These are phyloP conservation scores for Sthenelais limicola DNA, from an alignment of 2,888 invertebrate species.

Conservation along the genomic window DNA sequence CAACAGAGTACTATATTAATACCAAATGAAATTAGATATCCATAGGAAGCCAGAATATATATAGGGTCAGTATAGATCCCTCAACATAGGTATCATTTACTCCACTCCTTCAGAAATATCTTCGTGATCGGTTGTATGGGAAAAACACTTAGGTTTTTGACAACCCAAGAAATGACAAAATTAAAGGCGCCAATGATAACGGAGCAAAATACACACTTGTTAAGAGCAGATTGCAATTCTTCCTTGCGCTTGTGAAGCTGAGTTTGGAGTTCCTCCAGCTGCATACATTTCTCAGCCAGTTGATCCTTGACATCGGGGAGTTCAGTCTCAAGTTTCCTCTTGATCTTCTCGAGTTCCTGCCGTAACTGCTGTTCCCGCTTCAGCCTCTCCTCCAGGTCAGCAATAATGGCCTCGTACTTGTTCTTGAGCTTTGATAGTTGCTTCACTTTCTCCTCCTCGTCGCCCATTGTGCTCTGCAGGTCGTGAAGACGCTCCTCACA, in stretches of 20 bases:
- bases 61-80: no score
- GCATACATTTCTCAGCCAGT: slow-evolving; percentile 82
- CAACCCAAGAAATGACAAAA: no score
- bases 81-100: no score
- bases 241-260: slow-evolving; percentile 92
- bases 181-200: no score
- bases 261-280: slow-evolving; percentile 92
- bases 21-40: no score
- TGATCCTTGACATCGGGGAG: slow-evolving; percentile 91
- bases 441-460: slow-evolving; percentile 94
- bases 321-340: slow-evolving; percentile 78
- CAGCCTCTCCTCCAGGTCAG: slow-evolving; percentile 92
- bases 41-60: no score
- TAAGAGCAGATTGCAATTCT: slow-evolving; percentile 88
- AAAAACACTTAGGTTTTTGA: no score
- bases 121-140: no score
- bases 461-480: slow-evolving; percentile 91
- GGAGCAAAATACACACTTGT: no score
- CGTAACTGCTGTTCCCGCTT: slow-evolving; percentile 91
- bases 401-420: slow-evolving; percentile 95
- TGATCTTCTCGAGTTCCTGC: slow-evolving; percentile 93
- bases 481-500: slow-evolving; percentile 95
- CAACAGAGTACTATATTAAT: no score
- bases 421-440: slow-evolving; percentile 84
- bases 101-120: no score